Base-by-base conservation (phyloP, 2,888 invertebrate species). In the Meteorus colon region DNA sequence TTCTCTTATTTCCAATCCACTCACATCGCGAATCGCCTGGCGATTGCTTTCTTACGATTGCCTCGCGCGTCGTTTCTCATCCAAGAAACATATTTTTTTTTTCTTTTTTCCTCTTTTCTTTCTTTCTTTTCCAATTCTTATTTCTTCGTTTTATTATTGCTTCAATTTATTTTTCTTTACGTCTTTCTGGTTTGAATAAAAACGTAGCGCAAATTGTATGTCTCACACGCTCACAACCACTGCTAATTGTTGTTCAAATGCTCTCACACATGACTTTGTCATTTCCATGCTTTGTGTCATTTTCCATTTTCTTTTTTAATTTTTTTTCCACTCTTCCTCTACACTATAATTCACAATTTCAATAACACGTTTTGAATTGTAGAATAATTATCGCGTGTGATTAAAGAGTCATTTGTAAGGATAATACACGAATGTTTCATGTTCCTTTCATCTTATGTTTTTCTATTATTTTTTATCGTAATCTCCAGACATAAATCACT, bases 11-110 rank as follows among this genome's bases (percentile, higher is more conserved):
- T 70, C 68, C 60, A 55, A 65, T 72, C 72, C 66, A 62, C 72
- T 76, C 76, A 76, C 76, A 72, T 72, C 71, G 72, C 71, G 62
- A 67, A 76, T 76, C 60, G 67, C 76, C 67, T 45, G 70, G 75
- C 71, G 71, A 76, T 76, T 71, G 72, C 76, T 76, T 72, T 76
- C 67, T 72, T 76, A 76, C 72, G 67, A 76, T 67, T 72, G 76
- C 60, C 55, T 74, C 60, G 67, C 76, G 62, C 67, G 72, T 72
- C 72, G 72, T 72, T 76, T 73, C 68, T 76, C 72, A 66, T 72
- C 67, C 51, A 29, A 72, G 29, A 41, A 37, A n/a, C 19, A 34
- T 31, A 45, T 37, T 72, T 34, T 48, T 72, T 66, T 41, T 65
- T 41, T 41, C 55, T 59, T 67, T 51, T 24, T 45, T 29, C 55